Conservation (phyloP, 2,888 invertebrate genomes). For the Ophraella communa region DNA sequence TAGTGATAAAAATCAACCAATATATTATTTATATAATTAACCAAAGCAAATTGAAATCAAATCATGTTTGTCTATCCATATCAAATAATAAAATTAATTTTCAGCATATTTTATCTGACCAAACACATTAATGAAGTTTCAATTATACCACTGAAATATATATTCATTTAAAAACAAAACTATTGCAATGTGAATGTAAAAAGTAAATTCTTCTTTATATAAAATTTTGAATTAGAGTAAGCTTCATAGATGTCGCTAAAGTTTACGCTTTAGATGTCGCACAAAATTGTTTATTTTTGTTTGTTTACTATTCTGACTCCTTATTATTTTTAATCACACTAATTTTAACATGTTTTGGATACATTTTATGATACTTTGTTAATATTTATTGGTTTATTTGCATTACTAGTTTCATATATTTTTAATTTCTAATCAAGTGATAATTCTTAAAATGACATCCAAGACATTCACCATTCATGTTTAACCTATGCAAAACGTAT, state of each 20-base stretch:
- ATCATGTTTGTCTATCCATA: too few relatives aligned
- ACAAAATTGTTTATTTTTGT: conserved; percentile 5
- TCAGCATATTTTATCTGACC: background rate
- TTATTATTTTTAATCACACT: conserved; percentile 19
- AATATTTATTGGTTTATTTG: background rate
- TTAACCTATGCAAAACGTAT: conserved; percentile 33
- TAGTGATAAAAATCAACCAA: too few relatives aligned
- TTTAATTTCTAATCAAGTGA: background rate
- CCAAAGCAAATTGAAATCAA: too few relatives aligned
- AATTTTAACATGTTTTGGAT: conserved; percentile 23
- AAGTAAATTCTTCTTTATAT: background rate
- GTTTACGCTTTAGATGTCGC: conserved; percentile 24
- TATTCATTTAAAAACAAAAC: background rate
- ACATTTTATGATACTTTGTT: conserved; percentile 8
- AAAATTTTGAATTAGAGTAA: conserved; percentile 11
- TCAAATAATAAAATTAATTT: too few relatives aligned
- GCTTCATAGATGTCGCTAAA: conserved; percentile 25
- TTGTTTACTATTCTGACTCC: conserved; percentile 9
- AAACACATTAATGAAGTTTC: background rate
- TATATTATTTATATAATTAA: too few relatives aligned
- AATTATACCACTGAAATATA: background rate
- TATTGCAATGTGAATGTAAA: background rate
- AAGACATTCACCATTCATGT: conserved; percentile 20
- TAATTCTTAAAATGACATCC: conserved; percentile 8
- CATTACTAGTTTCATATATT: background rate